phyloP scores from a whole-genome alignment of 2,888 invertebrate species.

The Magallana nippona region DNA sequence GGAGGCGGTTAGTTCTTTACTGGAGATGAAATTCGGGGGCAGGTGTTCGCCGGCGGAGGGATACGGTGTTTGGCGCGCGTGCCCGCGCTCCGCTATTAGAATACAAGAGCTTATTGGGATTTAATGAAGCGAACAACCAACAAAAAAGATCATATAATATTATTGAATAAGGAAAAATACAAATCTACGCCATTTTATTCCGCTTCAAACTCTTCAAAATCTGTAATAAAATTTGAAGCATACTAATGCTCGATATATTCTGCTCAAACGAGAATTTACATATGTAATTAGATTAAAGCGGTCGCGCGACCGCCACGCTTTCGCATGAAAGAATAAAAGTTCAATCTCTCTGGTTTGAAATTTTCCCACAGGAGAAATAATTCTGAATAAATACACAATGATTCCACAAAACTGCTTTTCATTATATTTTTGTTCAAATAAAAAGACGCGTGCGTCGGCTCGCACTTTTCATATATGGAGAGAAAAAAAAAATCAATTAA shows the following conservation, averaged over 20 bases:
- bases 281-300: slow-evolving; percentile 14
- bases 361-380: slow-evolving; percentile 43
- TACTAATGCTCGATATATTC: not conserved
- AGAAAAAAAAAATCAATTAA: slow-evolving; percentile 13
- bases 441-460: slow-evolving; percentile 20
- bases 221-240: not conserved
- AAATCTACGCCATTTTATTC: slow-evolving; percentile 23
- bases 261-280: slow-evolving; percentile 16
- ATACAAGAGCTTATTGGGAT: slow-evolving; percentile 22
- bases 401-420: slow-evolving; percentile 11
- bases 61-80: slow-evolving; percentile 43
- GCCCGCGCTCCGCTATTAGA: slow-evolving; percentile 37
- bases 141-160: slow-evolving; percentile 27
- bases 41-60: slow-evolving; percentile 33
- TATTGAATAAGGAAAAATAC: slow-evolving; percentile 2
- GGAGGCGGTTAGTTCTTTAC: slow-evolving; percentile 34
- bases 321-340: not conserved
- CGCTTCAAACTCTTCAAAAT: slow-evolving; percentile 8
- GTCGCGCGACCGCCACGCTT: slow-evolving; percentile 40
- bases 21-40: slow-evolving; percentile 36
- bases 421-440: slow-evolving; percentile 6
- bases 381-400: slow-evolving; percentile 28
- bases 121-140: slow-evolving; percentile 38
- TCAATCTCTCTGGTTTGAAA: not conserved
- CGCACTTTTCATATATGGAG: slow-evolving; percentile 7